These are phyloP conservation scores for Thysanoteuthis rhombus DNA, from an alignment of 2,888 invertebrate species.

Conservation along the genomic window DNA sequence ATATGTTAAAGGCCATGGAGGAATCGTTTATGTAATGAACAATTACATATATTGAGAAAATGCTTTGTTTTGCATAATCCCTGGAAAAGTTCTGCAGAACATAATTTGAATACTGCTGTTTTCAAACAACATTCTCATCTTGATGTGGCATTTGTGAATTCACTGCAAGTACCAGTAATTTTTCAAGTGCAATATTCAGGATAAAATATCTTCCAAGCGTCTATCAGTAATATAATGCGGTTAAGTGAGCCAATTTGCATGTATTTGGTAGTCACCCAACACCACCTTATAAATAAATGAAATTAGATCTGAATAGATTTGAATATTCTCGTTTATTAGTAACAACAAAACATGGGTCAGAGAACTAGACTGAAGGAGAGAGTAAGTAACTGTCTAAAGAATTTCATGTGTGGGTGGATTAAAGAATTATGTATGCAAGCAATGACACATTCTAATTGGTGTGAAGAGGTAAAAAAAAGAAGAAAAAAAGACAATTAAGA, in stretches of 20 bases:
- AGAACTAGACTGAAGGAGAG: background rate
- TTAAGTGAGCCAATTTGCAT: background rate
- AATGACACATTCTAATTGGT: background rate
- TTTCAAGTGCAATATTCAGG: background rate
- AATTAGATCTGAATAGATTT: too few species aligned
- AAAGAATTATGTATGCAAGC: background rate
- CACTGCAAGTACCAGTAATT: background rate
- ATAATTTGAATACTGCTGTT: too few species aligned
- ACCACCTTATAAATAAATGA: background rate
- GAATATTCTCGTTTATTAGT: too few species aligned
- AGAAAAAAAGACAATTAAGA: background rate
- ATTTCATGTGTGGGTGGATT: background rate
- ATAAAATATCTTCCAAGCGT: background rate
- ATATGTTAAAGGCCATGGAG: too few species aligned
- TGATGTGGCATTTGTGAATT: background rate
- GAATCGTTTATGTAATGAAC: too few species aligned
- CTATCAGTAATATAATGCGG: background rate
- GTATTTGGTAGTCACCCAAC: background rate
- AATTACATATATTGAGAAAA: too few species aligned
- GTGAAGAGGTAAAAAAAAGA: background rate
- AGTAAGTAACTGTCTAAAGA: background rate
- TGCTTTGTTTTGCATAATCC: too few species aligned
- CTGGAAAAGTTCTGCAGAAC: too few species aligned
- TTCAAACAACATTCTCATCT: background rate
- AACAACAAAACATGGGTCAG: too few species aligned